These are phyloP conservation scores for Benthosema pterotum DNA, from an alignment of 2,797 vertebrate species.

Conservation along the genomic window DNA sequence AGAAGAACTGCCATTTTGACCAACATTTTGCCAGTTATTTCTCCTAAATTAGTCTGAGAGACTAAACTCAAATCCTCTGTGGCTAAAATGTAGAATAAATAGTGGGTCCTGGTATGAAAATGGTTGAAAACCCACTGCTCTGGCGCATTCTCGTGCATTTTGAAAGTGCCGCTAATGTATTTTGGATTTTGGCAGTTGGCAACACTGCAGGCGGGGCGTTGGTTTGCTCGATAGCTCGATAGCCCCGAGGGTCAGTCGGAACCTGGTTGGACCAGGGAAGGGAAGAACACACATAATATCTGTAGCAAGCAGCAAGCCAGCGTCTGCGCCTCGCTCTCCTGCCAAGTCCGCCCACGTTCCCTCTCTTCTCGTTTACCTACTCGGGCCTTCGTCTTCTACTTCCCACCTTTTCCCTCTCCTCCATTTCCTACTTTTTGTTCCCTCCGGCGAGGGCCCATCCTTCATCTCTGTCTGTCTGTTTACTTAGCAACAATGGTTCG, in stretches of 20 bases:
- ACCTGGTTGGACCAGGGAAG: neutral
- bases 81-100: too few relatives aligned
- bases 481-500: conserved; percentile 31
- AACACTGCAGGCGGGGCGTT: neutral
- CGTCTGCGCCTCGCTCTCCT: conserved; percentile 51
- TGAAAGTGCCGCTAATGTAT: too few relatives aligned
- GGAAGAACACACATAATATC: conserved; percentile 58
- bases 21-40: too few relatives aligned
- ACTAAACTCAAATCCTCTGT: too few relatives aligned
- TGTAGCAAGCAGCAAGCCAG: conserved; percentile 53
- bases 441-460: conserved; percentile 35
- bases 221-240: conserved; percentile 26
- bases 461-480: conserved; percentile 47
- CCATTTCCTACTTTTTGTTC: conserved; percentile 19
- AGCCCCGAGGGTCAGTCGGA: conserved; percentile 10
- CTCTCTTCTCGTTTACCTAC: conserved; percentile 64
- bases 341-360: conserved; percentile 52
- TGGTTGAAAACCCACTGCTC: too few relatives aligned
- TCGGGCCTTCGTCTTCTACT: conserved; percentile 49
- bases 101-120: too few relatives aligned
- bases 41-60: too few relatives aligned
- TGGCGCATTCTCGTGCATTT: too few relatives aligned
- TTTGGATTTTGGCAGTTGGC: too few relatives aligned
- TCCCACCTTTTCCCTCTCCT: conserved; percentile 19
- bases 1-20: too few relatives aligned